Evolutionary conservation across 2,797 vertebrate species (phyloP), one percentile per base, ranked within the genome.

Genomic region (Siniperca undulata): DNA sequence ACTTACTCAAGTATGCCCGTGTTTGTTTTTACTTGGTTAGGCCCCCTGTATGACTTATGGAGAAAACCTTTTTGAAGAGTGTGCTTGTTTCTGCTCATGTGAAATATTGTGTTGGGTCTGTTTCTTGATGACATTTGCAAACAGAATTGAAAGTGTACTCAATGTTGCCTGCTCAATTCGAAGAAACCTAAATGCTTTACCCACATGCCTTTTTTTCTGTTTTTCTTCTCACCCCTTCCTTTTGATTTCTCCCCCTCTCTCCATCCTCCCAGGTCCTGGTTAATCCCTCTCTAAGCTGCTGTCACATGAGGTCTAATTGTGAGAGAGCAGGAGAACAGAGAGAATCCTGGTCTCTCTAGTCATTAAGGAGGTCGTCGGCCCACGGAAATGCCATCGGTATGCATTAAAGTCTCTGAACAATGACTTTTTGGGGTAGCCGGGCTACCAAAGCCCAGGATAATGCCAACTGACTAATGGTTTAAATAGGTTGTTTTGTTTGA

Each of bases 281-380:
- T 95, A 95, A 95, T 95, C 93, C 91, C 71, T 77, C 52, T 75
- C 78, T 94, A 93, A 94, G 89, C 91, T 89, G 87, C 84, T 87
- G 89, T 94, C 92, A 93, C 94, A 91, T 93, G 93, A 91, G 85
- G 78, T 85, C 83, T 93, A 74, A 93, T 86, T 91, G 86, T 84
- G 80, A 70, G 86, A 77, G 61, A 70, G 74, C 55, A 36, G 38
- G 78, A 78, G 69, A 88, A 84, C 82, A 40, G 56, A 87, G 85
- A 78, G 84, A 87, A 89, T 91, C 81, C 61, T 19, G 74, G 79
- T 75, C 69, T 87, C 62, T 78, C 2, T 11, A 17, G 70, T 83
- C 82, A 83, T 85, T 88, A 86, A 84, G 38, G 70, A 70, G 74
- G 70, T 81, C 27, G 20, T 72, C 30, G 24, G 48, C 82, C 81